Evolutionary conservation across 2,888 invertebrate genomes (phyloP), one percentile per base, ranked within the genome.

Genomic region (Siphonodentalium dalli): DNA sequence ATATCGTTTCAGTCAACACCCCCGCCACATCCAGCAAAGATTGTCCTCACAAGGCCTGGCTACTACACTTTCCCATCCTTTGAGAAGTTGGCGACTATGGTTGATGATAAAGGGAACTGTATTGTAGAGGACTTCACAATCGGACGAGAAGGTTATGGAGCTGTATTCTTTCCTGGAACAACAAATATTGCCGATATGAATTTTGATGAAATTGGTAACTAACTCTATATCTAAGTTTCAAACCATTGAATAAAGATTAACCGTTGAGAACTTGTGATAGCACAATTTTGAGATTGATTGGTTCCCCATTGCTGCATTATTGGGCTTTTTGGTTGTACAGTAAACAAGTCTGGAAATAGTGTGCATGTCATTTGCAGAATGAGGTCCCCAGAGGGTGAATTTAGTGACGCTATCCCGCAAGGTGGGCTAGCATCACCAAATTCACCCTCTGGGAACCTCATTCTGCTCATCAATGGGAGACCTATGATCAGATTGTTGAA

Each of bases 61-160:
- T 98, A 98, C 82, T 98, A 93, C 79, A 94, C 93, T 0, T 88
- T 93, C 58, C 98, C 98, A 0, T 83, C 89, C 0, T 75, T 95
- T 53, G 90, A 92, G 34, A 90, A 93, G 63, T 85, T 99, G 69
- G 86, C 66, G 3, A 68, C 72, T 9, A 65, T 90, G 35, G 85
- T 87, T 0, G 86, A 89, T 5, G 74, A 72, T 31, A 89, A 92
- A 72, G 91, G 91, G 0, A 85, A 88, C 2, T 95, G 94, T 76
- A 83, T 90, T 13, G 90, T 96, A 1, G 90, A 92, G 6, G 89
- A 92, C 66, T 89, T 97, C 59, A 92, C 93, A 0, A 86, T 97
- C 52, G 96, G 95, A 0, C 87, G 96, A 8, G 87, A 88, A 65
- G 92, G 92, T 64, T 96, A 93, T 79, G 97, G 97, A 3, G 93